These are phyloP conservation scores for Mesorhabditis spiculigera DNA, from an alignment of 2,888 invertebrate species.

Conservation along the genomic window DNA sequence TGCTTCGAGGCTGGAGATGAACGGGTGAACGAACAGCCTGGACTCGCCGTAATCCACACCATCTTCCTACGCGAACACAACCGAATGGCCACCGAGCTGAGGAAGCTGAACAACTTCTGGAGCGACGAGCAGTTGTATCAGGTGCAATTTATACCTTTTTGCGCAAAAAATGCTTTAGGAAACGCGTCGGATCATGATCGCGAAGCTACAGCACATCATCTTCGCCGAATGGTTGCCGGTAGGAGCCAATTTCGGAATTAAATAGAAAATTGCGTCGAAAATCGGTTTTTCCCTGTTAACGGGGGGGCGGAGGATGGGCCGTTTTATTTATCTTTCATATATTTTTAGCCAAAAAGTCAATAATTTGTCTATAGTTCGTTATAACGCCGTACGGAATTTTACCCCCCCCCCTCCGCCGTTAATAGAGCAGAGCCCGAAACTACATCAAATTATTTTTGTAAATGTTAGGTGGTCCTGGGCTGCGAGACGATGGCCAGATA, in stretches of 20 bases:
- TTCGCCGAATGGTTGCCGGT: slow-evolving; percentile 69
- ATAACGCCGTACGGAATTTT: too few relatives aligned
- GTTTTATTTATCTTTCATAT: neutral
- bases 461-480: slow-evolving; percentile 60
- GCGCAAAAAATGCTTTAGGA: slow-evolving; percentile 42
- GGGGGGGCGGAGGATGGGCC: slow-evolving; percentile 75
- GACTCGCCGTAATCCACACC: slow-evolving; percentile 55
- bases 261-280: slow-evolving; percentile 72
- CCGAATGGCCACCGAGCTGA: slow-evolving; percentile 47
- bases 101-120: slow-evolving; percentile 59
- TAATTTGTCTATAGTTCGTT: too few relatives aligned
- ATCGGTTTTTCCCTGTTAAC: slow-evolving; percentile 66
- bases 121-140: slow-evolving; percentile 59
- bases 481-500: slow-evolving; percentile 85
- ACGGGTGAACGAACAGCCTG: slow-evolving; percentile 55
- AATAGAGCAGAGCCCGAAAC: neutral
- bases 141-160: slow-evolving; percentile 13
- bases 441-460: neutral
- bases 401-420: too few relatives aligned
- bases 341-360: too few relatives aligned
- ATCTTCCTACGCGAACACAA: slow-evolving; percentile 57
- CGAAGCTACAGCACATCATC: slow-evolving; percentile 66
- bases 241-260: neutral
- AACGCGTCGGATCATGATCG: slow-evolving; percentile 61
- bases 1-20: slow-evolving; percentile 53